Evolutionary conservation across 2,113 vertebrate genomes (phyloP).

Genomic region (Hemiscyllium ocellatum): DNA sequence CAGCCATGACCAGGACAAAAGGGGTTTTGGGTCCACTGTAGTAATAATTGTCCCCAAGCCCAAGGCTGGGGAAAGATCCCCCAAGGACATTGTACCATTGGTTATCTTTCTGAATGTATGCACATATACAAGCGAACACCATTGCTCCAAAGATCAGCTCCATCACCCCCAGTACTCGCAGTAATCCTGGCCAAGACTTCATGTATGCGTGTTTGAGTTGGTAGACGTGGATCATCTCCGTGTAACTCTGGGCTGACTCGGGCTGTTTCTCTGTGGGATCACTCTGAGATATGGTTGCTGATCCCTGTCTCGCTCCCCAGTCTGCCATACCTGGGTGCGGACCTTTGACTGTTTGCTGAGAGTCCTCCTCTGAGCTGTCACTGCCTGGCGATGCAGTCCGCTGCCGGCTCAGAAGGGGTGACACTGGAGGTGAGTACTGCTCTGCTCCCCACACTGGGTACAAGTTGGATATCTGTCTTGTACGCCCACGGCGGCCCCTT

Average conservation of each 20-base stretch:
- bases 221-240: slow-evolving; percentile 56
- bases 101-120: slow-evolving; percentile 64
- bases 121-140: slow-evolving; percentile 61
- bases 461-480: slow-evolving; percentile 38
- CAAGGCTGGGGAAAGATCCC: slow-evolving; percentile 20
- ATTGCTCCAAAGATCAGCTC: slow-evolving; percentile 65
- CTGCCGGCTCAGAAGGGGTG: slow-evolving; percentile 48
- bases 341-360: not conserved
- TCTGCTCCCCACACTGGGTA: slow-evolving; percentile 50
- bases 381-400: slow-evolving; percentile 4
- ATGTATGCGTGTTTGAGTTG: slow-evolving; percentile 55
- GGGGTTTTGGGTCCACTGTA: slow-evolving; percentile 61
- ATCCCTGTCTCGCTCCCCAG: not conserved
- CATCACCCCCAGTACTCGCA: slow-evolving; percentile 55
- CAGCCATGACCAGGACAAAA: slow-evolving; percentile 57
- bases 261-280: not conserved
- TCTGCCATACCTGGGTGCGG: not conserved
- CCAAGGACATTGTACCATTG: slow-evolving; percentile 60
- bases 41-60: slow-evolving; percentile 51
- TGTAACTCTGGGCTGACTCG: slow-evolving; percentile 43
- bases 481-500: slow-evolving; percentile 27
- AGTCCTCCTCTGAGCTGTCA: not conserved
- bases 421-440: slow-evolving; percentile 53
- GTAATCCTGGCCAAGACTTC: slow-evolving; percentile 60
- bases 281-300: no score